A percentile compares a stretch with the other conserved stretches of the same genome.
These are phyloP conservation scores for Meles meles DNA, from an alignment of 2,113 vertebrate genomes.

Conservation along the genomic window DNA sequence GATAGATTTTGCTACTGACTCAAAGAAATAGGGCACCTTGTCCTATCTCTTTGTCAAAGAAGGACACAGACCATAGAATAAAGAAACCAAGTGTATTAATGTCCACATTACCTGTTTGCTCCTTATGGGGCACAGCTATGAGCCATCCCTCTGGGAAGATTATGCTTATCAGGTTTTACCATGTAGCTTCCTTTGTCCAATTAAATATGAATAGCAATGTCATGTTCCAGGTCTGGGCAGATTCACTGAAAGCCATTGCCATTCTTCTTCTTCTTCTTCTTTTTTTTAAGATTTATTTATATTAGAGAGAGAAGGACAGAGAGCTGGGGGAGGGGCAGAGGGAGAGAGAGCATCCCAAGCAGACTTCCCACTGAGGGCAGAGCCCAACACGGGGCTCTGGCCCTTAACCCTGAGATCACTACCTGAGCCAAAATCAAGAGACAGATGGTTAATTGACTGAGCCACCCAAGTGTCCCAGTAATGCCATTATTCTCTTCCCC, in stretches of 20 bases:
- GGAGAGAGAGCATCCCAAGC: not conserved
- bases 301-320: not conserved
- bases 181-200: not conserved
- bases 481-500: not conserved
- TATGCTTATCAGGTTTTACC: not conserved
- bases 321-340: not conserved
- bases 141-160: not conserved
- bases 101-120: not conserved
- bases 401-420: not conserved
- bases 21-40: not conserved
- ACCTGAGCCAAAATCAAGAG: not conserved
- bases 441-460: not conserved
- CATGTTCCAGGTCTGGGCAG: not conserved
- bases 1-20: not conserved
- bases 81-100: not conserved
- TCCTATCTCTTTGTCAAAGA: not conserved
- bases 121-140: not conserved
- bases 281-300: not conserved
- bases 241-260: not conserved
- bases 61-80: not conserved
- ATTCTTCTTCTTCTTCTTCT: not conserved
- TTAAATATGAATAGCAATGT: not conserved
- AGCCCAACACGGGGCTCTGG: not conserved
- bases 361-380: not conserved
- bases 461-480: not conserved